phyloP scores from a whole-genome alignment of 2,113 vertebrate genomes.

The Seriola dumerili region DNA sequence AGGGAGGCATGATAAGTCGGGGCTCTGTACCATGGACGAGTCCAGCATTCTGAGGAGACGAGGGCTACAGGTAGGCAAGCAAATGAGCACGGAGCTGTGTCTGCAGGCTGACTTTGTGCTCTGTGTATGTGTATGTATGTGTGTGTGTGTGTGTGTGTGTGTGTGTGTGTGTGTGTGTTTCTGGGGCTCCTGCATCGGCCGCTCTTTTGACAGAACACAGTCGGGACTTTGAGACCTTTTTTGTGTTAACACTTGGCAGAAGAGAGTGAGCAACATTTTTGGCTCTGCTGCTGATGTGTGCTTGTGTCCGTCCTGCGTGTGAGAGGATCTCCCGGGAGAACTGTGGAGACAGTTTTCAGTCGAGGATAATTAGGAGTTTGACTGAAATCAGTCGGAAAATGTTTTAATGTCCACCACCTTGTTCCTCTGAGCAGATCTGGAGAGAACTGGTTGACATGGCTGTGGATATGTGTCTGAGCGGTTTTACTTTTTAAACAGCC shows the following conservation, averaged over 20 bases:
- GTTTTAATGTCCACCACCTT: constrained; percentile 2
- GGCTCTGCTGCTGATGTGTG: constrained; percentile 23
- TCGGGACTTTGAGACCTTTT: constrained; percentile 71
- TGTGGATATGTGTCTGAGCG: neutral
- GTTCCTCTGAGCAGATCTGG: neutral
- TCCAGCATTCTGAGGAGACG: constrained; percentile 93
- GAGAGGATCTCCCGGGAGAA: constrained; percentile 35
- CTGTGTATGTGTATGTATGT: neutral
- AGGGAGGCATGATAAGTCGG: constrained; percentile 81
- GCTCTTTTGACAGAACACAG: constrained; percentile 39
- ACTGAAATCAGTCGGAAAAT: constrained; percentile 13
- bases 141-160: neutral
- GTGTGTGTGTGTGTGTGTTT: neutral
- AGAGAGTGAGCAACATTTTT: constrained; percentile 37
- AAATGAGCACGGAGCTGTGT: neutral
- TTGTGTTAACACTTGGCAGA: constrained; percentile 55
- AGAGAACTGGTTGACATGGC: constrained; percentile 5
- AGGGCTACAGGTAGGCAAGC: constrained; percentile 93
- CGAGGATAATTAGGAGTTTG: neutral
- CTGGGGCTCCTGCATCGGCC: constrained; percentile 7
- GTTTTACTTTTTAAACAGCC: constrained; percentile 32
- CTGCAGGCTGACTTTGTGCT: constrained; percentile 19
- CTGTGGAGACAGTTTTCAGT: constrained; percentile 25
- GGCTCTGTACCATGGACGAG: constrained; percentile 90
- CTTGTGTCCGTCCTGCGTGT: constrained; percentile 28